Evolutionary conservation across 2,888 invertebrate species (phyloP).

Genomic region (Drosophila affinis): DNA sequence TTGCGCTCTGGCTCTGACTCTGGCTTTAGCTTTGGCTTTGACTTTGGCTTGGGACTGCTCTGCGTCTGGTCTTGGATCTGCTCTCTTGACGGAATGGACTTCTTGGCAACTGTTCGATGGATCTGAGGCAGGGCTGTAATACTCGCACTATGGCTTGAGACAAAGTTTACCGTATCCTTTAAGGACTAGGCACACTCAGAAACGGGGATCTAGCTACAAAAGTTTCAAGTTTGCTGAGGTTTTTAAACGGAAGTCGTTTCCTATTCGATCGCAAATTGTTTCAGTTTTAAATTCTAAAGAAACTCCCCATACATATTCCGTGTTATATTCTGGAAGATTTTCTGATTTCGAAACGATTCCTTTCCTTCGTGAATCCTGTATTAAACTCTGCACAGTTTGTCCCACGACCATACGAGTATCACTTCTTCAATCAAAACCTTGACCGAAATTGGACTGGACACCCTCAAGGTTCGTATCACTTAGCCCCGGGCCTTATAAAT

Average conservation of each 20-base stretch:
- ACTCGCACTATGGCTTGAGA: too few relatives aligned
- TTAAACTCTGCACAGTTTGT: neutral
- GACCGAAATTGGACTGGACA: neutral
- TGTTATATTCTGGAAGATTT: neutral
- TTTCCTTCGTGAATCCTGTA: too few relatives aligned
- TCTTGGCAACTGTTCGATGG: too few relatives aligned
- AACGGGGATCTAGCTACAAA: too few relatives aligned
- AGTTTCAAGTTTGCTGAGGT: too few relatives aligned
- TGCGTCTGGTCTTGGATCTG: neutral
- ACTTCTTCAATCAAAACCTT: neutral
- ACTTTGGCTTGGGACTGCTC: neutral
- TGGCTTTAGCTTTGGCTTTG: neutral
- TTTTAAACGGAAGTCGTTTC: too few relatives aligned
- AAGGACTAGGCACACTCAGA: neutral
- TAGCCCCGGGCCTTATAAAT: conserved; percentile 40
- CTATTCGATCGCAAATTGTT: too few relatives aligned
- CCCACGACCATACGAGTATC: neutral
- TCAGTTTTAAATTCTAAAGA: neutral
- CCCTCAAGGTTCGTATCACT: conserved; percentile 1
- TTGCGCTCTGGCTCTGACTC: neutral
- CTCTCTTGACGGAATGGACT: neutral
- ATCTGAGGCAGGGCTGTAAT: neutral
- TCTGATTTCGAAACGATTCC: neutral
- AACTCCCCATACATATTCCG: neutral
- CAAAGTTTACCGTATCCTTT: neutral